Conservation (phyloP, 1,140 invertebrate genomes). For the Pectinophora gossypiella region DNA sequence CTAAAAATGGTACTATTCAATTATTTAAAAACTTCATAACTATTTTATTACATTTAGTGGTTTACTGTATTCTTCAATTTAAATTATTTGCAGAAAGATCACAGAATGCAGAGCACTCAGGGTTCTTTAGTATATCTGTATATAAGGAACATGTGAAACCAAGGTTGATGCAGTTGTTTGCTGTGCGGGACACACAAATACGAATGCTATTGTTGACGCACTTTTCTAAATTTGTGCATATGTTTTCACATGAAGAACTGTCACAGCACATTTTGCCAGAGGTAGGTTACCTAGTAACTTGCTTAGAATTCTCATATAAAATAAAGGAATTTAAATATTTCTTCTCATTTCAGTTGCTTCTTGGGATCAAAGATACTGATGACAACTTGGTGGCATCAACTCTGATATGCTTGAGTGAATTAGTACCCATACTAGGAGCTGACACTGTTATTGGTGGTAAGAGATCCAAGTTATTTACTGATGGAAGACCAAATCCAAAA, state of each 20-base stretch:
- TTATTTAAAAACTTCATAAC: background rate
- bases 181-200: slow-evolving; percentile 83
- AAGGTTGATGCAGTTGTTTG: slow-evolving; percentile 85
- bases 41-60: background rate
- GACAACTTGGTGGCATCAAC: slow-evolving; percentile 87
- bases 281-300: too few species aligned
- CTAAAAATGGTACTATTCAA: slow-evolving; percentile 74
- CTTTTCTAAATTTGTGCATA: slow-evolving; percentile 82
- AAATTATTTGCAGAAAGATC: slow-evolving; percentile 43
- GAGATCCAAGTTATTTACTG: slow-evolving; percentile 86
- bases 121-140: slow-evolving; percentile 79
- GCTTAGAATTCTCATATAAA: background rate
- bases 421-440: slow-evolving; percentile 89
- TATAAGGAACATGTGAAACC: slow-evolving; percentile 84
- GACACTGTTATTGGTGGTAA: slow-evolving; percentile 87
- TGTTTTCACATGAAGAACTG: slow-evolving; percentile 83
- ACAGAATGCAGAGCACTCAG: slow-evolving; percentile 64
- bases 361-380: slow-evolving; percentile 89
- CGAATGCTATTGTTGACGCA: slow-evolving; percentile 80
- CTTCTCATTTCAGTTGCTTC: slow-evolving; percentile 79
- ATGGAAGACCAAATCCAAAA: slow-evolving; percentile 81
- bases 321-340: background rate
- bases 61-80: background rate
- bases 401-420: slow-evolving; percentile 84
- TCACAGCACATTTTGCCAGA: slow-evolving; percentile 83